phyloP scores from a whole-genome alignment of 2,797 vertebrate genomes.

The Geotrypetes seraphini region DNA sequence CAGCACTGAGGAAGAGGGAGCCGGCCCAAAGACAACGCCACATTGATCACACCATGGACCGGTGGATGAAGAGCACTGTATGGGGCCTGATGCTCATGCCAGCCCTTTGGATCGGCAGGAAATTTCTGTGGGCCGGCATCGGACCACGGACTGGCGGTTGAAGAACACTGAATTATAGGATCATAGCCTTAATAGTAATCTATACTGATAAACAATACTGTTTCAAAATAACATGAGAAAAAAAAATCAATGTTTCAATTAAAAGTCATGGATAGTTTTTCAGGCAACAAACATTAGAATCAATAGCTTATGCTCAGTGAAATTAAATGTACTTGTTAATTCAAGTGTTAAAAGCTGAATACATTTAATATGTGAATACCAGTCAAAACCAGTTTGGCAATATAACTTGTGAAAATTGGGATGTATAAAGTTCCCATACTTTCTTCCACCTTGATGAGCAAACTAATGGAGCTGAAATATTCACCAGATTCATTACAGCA shows the following conservation, averaged over 20 bases:
- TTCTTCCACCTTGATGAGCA: conserved; percentile 30
- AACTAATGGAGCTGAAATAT: conserved; percentile 38
- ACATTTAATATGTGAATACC: conserved; percentile 31
- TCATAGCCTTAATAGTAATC: too few relatives aligned
- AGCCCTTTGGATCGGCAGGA: too few relatives aligned
- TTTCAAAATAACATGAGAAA: conserved; percentile 35
- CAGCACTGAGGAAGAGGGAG: too few relatives aligned
- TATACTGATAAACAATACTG: too few relatives aligned
- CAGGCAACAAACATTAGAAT: conserved; percentile 47
- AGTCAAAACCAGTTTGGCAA: conserved; percentile 26
- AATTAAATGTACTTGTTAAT: conserved; percentile 61
- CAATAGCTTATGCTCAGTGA: conserved; percentile 57
- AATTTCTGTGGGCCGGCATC: too few relatives aligned
- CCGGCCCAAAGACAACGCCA: too few relatives aligned
- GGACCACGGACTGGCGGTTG: too few relatives aligned
- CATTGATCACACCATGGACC: too few relatives aligned
- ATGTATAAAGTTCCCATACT: conserved; percentile 34
- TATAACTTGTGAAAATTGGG: conserved; percentile 34
- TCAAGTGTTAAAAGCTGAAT: conserved; percentile 53
- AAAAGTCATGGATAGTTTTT: conserved; percentile 50
- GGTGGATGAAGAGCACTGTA: too few relatives aligned
- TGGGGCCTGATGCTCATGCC: too few relatives aligned
- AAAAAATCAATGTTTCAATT: conserved; percentile 57
- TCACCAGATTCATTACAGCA: conserved; percentile 29
- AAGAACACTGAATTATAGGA: too few relatives aligned